phyloP scores from a whole-genome alignment of 2,113 vertebrate genomes.

The Eurypyga helias region DNA sequence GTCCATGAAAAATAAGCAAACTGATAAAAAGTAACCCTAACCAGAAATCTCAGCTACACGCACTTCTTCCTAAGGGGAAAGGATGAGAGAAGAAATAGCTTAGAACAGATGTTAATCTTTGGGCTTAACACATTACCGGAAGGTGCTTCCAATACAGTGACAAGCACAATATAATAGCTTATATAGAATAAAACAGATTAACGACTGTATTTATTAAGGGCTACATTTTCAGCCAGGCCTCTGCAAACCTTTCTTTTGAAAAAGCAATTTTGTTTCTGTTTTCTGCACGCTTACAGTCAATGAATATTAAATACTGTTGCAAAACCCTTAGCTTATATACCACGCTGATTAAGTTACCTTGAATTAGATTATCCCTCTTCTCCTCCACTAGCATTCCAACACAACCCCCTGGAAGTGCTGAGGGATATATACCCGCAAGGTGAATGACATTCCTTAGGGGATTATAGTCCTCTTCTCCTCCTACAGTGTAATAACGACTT shows the following conservation, averaged over 20 bases:
- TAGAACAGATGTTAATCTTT: slow-evolving; percentile 10
- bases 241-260: background rate
- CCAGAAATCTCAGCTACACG: background rate
- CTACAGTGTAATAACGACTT: background rate
- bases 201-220: background rate
- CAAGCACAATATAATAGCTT: background rate
- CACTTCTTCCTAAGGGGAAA: background rate
- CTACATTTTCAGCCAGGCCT: background rate
- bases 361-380: background rate
- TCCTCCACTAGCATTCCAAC: background rate
- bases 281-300: background rate
- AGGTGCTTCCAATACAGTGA: background rate
- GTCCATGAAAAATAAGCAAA: background rate
- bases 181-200: slow-evolving; percentile 13
- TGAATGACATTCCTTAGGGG: background rate
- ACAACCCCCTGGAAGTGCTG: background rate
- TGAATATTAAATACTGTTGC: slow-evolving; percentile 42
- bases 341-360: background rate
- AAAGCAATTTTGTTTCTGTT: slow-evolving; percentile 15
- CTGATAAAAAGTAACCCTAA: background rate
- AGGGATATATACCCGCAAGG: background rate
- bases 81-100: background rate
- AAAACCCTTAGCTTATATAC: background rate
- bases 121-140: background rate
- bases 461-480: background rate